Conservation (phyloP, 92 coral and sea anemone genomes). For the Virgularia gustaviana region DNA sequence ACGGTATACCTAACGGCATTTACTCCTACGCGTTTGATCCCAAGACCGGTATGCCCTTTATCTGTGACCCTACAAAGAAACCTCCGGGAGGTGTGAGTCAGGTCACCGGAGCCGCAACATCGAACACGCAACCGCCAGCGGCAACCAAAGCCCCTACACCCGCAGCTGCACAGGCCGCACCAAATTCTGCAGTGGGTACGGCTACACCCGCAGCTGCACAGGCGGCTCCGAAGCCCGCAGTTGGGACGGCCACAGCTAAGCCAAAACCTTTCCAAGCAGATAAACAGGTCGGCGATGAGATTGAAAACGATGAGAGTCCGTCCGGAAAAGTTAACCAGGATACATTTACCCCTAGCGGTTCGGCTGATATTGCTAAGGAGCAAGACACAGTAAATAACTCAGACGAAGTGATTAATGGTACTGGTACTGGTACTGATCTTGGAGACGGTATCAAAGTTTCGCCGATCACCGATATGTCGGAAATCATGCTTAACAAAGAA, state of each 20-base stretch:
- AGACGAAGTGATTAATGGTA: no score
- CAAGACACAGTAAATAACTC: no score
- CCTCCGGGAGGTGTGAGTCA: slow-evolving; percentile 6
- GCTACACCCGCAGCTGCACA: not conserved
- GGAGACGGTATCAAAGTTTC: no score
- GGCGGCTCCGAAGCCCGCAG: not conserved
- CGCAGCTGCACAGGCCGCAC: not conserved
- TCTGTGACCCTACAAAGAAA: slow-evolving; percentile 31
- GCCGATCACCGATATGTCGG: no score
- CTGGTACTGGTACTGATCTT: no score
- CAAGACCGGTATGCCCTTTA: slow-evolving; percentile 27
- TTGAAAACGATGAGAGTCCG: no score
- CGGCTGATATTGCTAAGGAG: no score
- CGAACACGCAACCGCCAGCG: not conserved
- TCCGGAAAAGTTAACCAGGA: no score
- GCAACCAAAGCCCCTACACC: not conserved
- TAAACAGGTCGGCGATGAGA: no score
- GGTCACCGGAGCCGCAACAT: slow-evolving; percentile 3
- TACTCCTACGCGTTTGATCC: slow-evolving; percentile 38
- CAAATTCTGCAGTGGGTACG: not conserved
- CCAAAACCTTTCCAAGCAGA: not conserved
- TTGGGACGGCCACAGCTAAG: not conserved
- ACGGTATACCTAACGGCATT: slow-evolving; percentile 30
- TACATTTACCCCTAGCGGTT: no score
- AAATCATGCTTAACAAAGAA: no score